Base-by-base conservation (phyloP, 2,888 invertebrate genomes). In the Lapara coniferarum region DNA sequence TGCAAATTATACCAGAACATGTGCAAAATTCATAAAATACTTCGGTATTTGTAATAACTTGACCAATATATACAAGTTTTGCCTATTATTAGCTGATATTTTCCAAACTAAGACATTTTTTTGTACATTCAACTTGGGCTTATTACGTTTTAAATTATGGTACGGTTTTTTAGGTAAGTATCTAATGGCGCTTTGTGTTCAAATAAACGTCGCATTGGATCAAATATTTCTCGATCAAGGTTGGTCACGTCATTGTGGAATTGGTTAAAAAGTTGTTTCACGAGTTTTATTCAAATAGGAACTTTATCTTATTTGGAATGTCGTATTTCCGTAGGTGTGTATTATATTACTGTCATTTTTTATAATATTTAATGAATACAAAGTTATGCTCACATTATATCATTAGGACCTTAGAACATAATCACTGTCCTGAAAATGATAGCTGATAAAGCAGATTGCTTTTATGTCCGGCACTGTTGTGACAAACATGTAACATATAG, bases 211-310 rank as follows among this genome's bases (percentile, higher is more conserved):
- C 10, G 19, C 16, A 55, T 10, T 19, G 19, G 55, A 55, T 55
- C 55, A 55, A 55, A 19, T 19, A 10, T 55, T 55, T 55, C 10
- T 55, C 55, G 55, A 19, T 19, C 55, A 55, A 55, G 55, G 55
- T 55, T 55, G 55, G 19, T 12, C 55, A 10, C 19, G 12, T 19
- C 2, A 55, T 55, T 19, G 53, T 12, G 16, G 19, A 55, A 55
- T 55, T 55, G 55, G 16, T 16, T 16, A 16, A 55, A 19, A 55
- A 55, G 55, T 16, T 55, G 55, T 55, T 55, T 10, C 10, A 19
- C 55, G 10, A 55, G 55, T 55, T 55, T 53, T 16, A 53, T 16
- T 16, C 16, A 53, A 53, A 53, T 53, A 53, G 16, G 53, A 10
- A 53, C n/a, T 16, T 53, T 16, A 10, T 53, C 53, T 16, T 16